Evolutionary conservation across 1,140 invertebrate genomes (phyloP).

Genomic region (Schlechtendalia chinensis): DNA sequence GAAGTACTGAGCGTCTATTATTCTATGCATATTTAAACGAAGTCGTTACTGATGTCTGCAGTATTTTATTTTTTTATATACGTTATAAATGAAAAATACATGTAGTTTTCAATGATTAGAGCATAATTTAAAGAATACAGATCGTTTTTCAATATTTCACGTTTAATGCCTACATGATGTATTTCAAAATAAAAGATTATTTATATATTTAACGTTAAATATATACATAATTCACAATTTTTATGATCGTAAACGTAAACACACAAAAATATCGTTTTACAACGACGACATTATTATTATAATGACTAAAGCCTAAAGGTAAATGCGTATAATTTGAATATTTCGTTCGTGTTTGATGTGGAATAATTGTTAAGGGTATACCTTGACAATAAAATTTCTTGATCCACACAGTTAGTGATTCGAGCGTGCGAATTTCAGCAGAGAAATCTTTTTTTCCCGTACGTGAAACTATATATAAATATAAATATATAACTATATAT

Average conservation of each 20-base stretch:
- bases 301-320: not conserved
- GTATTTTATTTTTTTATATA: too few species aligned
- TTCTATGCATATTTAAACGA: too few species aligned
- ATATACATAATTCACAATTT: not conserved
- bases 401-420: not conserved
- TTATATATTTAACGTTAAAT: not conserved
- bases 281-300: not conserved
- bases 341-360: not conserved
- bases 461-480: not conserved
- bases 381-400: not conserved
- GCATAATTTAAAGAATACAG: not conserved
- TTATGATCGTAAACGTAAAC: not conserved
- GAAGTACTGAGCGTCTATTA: too few species aligned
- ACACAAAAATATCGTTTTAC: not conserved
- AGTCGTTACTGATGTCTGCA: too few species aligned
- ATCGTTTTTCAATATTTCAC: not conserved
- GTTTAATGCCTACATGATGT: not conserved
- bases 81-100: too few species aligned
- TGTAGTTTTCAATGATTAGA: too few species aligned
- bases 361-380: slow-evolving; percentile 11
- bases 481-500: too few species aligned
- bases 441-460: not conserved
- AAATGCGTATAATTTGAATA: not conserved
- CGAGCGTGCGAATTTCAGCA: not conserved
- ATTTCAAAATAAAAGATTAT: not conserved